Base-by-base conservation (phyloP, 92 coral and sea anemone species). In the Phenganax marumi region DNA sequence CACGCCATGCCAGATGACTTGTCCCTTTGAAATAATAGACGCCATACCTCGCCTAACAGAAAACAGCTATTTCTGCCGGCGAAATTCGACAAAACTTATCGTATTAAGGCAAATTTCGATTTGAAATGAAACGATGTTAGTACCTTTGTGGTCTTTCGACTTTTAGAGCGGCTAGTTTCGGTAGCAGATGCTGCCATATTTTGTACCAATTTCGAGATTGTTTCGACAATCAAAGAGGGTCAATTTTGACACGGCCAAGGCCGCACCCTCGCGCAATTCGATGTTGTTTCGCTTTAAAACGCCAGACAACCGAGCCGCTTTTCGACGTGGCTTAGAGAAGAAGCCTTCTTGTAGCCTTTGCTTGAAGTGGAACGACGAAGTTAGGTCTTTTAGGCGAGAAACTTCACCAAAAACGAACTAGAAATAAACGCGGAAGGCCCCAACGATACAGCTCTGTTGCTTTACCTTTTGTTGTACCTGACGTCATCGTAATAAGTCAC, bases 181-280 rank as follows among this genome's bases (percentile, higher is more conserved):
- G 73, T 78, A 12, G 83, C 26, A 46, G 56, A 58, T 10, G 83
- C 83, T 78, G 83, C 83, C 83, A 78, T 78, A 66, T 6, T 46
- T 58, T 39, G 26, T 24, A 39, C 46, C 47, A 63, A 62, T 48
- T 43, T 43, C 50, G 46, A 55, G 52, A 8, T 19, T 61, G 72
- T 46, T 0, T 78, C 49, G 73, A 17, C 57, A 25, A 62, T 61
- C 68, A 51, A 60, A 47, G 81, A 56, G 68, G 70, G 81, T 60
- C 48, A 5, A 22, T 11, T 53, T 21, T 18, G 81, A 55, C 68
- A 53, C 47, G 55, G 77, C 77, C 39, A 72, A 72, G 73, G 54
- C 83, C 83, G 83, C 83, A 78, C 83, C 83, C 83, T 78, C 58
- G 83, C 13, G 72, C 63, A 43, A 24, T 61, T 50, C 17, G 83